phyloP scores from a whole-genome alignment of 2,888 invertebrate species.

The Osmoderma eremita region DNA sequence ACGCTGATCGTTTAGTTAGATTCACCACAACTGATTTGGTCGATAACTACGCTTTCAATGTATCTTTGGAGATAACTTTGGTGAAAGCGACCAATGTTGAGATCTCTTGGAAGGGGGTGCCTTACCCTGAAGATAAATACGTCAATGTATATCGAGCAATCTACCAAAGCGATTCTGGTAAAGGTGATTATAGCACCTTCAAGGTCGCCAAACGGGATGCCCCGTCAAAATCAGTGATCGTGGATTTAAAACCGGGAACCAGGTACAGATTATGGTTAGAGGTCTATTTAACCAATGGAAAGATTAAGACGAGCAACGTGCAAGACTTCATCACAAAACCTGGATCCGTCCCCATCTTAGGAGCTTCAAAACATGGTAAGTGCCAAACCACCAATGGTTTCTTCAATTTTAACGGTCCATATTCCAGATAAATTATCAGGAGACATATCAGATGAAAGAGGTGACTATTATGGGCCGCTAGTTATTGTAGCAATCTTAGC shows the following conservation, averaged over 20 bases:
- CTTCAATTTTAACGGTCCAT: slow-evolving; percentile 12
- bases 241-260: slow-evolving; percentile 79
- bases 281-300: slow-evolving; percentile 88
- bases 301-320: slow-evolving; percentile 89
- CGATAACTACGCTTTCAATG: slow-evolving; percentile 85
- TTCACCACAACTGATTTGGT: slow-evolving; percentile 77
- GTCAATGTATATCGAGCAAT: slow-evolving; percentile 90
- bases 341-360: slow-evolving; percentile 66
- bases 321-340: slow-evolving; percentile 88
- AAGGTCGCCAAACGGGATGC: slow-evolving; percentile 80
- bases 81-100: slow-evolving; percentile 82
- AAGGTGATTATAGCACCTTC: slow-evolving; percentile 78
- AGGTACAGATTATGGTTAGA: slow-evolving; percentile 91
- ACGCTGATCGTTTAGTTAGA: slow-evolving; percentile 75
- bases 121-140: slow-evolving; percentile 89
- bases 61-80: slow-evolving; percentile 78
- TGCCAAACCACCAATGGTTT: background rate
- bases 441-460: slow-evolving; percentile 68
- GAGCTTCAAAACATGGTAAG: slow-evolving; percentile 67
- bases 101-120: slow-evolving; percentile 85
- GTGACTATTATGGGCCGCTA: slow-evolving; percentile 88
- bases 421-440: slow-evolving; percentile 63
- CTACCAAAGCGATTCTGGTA: slow-evolving; percentile 79
- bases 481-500: slow-evolving; percentile 90
- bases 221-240: slow-evolving; percentile 73